Conservation (phyloP, 2,888 invertebrate species). For the Azorinus chamasolen region DNA sequence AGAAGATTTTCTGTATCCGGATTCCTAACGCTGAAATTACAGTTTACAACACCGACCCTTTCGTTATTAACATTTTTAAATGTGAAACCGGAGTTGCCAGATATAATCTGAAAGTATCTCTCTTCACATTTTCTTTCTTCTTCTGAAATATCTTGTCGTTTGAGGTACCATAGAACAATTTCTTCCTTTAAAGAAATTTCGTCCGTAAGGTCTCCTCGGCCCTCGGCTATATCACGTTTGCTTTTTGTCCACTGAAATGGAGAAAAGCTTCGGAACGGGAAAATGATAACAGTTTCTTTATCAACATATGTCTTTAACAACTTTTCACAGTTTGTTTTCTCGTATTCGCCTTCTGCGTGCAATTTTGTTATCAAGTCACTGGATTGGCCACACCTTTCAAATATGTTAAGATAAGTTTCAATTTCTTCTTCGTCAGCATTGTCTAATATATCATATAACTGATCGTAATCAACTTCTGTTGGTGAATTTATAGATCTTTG, state of each 20-base stretch:
- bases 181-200: too few relatives aligned
- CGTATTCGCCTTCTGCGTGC: too few relatives aligned
- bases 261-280: slow-evolving; percentile 26
- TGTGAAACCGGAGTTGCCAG: background rate
- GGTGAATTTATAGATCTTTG: too few relatives aligned
- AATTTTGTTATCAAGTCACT: too few relatives aligned
- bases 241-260: slow-evolving; percentile 39
- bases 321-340: too few relatives aligned
- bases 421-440: too few relatives aligned
- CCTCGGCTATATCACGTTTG: background rate
- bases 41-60: background rate
- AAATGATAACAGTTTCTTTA: slow-evolving; percentile 8
- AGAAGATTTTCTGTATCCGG: slow-evolving; percentile 4
- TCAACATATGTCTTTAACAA: too few relatives aligned
- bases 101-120: slow-evolving; percentile 3
- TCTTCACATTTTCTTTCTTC: slow-evolving; percentile 1
- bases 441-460: too few relatives aligned
- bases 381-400: too few relatives aligned
- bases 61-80: background rate
- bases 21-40: background rate
- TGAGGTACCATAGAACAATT: background rate
- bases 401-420: too few relatives aligned
- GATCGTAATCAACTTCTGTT: too few relatives aligned
- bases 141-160: background rate
- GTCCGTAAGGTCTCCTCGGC: background rate